Evolutionary conservation across 2,797 vertebrate genomes (phyloP).

Genomic region (Menidia menidia): DNA sequence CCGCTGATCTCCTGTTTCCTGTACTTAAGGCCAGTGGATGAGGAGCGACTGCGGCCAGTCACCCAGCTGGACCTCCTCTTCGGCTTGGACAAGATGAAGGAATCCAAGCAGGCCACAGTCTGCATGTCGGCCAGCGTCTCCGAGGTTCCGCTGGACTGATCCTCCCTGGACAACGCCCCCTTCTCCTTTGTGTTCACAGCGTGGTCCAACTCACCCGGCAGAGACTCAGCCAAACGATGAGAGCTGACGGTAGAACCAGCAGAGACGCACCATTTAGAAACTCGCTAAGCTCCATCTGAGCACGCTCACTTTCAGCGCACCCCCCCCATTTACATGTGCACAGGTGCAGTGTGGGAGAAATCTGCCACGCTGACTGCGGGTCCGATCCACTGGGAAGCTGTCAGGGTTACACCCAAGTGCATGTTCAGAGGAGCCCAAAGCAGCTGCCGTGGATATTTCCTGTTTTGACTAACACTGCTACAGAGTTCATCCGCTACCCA

Average conservation of each 20-base stretch:
- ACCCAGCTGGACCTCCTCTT: conserved; percentile 87
- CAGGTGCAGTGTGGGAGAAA: not conserved
- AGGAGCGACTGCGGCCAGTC: conserved; percentile 80
- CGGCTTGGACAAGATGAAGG: conserved; percentile 86
- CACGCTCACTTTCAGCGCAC: conserved; percentile 40
- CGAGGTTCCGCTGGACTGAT: conserved; percentile 81
- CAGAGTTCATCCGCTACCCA: not conserved
- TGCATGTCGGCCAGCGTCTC: conserved; percentile 39
- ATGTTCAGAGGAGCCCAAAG: not conserved
- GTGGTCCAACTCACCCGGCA: not conserved
- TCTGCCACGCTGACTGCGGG: not conserved
- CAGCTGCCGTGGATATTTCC: not conserved
- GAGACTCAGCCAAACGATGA: conserved; percentile 17
- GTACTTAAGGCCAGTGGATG: conserved; percentile 65
- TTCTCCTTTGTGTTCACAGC: not conserved
- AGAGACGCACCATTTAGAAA: conserved; percentile 1
- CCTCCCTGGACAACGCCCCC: not conserved
- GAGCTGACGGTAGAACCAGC: conserved; percentile 17
- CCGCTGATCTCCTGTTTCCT: conserved; percentile 24
- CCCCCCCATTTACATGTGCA: conserved; percentile 7
- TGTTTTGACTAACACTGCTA: conserved; percentile 1
- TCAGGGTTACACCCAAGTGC: not conserved
- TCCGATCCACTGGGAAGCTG: not conserved
- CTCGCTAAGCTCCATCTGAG: conserved; percentile 31
- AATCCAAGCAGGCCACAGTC: conserved; percentile 78